Evolutionary conservation across 1,140 invertebrate genomes (phyloP).

Genomic region (Drosophila nebulosa): DNA sequence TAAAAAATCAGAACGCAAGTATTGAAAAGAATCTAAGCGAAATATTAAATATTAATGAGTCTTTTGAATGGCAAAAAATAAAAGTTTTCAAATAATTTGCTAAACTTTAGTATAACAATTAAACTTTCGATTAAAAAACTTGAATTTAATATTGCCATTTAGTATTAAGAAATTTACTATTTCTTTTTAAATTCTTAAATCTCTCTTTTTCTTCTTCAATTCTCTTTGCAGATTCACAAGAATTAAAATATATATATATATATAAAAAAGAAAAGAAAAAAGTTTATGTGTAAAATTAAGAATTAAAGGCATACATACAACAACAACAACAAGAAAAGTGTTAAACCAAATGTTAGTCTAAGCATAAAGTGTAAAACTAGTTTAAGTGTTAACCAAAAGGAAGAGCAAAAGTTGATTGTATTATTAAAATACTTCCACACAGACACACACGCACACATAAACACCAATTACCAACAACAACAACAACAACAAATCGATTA

Average conservation of each 20-base stretch:
- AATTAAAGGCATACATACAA: not conserved
- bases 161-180: not conserved
- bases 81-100: no score
- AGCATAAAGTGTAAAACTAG: constrained; percentile 74
- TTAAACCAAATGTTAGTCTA: constrained; percentile 76
- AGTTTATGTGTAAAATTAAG: not conserved
- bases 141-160: no score
- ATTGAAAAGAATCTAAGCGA: no score
- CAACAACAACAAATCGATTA: constrained; percentile 13
- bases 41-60: no score
- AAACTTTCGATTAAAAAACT: no score
- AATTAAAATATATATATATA: constrained; percentile 4
- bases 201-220: constrained; percentile 34
- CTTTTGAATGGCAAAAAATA: no score
- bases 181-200: constrained; percentile 28
- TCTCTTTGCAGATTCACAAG: constrained; percentile 65
- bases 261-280: constrained; percentile 18
- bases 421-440: constrained; percentile 36
- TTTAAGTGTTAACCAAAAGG: constrained; percentile 31
- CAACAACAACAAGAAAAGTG: constrained; percentile 39
- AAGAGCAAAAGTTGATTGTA: constrained; percentile 24
- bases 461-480: constrained; percentile 8
- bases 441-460: not conserved
- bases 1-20: no score
- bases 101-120: no score